These are phyloP conservation scores for Automeris io DNA, from an alignment of 2,888 invertebrate genomes.

Conservation along the genomic window DNA sequence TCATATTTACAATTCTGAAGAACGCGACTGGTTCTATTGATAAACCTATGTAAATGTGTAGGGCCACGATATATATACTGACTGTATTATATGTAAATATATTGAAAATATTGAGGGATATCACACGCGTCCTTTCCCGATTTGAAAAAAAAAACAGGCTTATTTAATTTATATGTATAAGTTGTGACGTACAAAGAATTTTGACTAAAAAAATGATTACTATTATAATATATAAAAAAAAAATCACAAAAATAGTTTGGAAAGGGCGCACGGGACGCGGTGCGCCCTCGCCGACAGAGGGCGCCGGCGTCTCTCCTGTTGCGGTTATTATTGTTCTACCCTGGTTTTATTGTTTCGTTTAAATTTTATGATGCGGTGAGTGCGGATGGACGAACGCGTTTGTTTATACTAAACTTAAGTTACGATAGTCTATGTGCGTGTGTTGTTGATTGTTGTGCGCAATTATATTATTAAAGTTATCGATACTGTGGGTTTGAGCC, in stretches of 20 bases:
- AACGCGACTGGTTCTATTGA: not conserved
- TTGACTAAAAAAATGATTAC: slow-evolving; percentile 26
- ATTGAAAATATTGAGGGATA: slow-evolving; percentile 35
- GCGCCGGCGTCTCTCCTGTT: slow-evolving; percentile 29
- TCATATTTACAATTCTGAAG: not conserved
- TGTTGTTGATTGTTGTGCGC: slow-evolving; percentile 67
- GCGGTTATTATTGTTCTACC: slow-evolving; percentile 34
- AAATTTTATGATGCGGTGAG: slow-evolving; percentile 62
- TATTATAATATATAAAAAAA: slow-evolving; percentile 27
- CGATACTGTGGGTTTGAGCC: slow-evolving; percentile 18
- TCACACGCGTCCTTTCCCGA: slow-evolving; percentile 42
- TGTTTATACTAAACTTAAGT: slow-evolving; percentile 34
- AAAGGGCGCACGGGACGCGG: slow-evolving; percentile 49
- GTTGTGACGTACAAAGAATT: slow-evolving; percentile 57
- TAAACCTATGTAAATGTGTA: not conserved
- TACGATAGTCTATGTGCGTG: slow-evolving; percentile 60
- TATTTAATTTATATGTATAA: slow-evolving; percentile 47
- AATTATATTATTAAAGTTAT: slow-evolving; percentile 47
- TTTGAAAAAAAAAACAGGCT: slow-evolving; percentile 23
- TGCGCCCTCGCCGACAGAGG: slow-evolving; percentile 32
- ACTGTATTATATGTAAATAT: slow-evolving; percentile 65
- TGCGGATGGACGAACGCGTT: slow-evolving; percentile 26
- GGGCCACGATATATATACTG: not conserved
- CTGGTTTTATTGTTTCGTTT: slow-evolving; percentile 50
- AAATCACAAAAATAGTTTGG: slow-evolving; percentile 51